Conservation (phyloP, 1,140 invertebrate species). For the Marisa cornuarietis region DNA sequence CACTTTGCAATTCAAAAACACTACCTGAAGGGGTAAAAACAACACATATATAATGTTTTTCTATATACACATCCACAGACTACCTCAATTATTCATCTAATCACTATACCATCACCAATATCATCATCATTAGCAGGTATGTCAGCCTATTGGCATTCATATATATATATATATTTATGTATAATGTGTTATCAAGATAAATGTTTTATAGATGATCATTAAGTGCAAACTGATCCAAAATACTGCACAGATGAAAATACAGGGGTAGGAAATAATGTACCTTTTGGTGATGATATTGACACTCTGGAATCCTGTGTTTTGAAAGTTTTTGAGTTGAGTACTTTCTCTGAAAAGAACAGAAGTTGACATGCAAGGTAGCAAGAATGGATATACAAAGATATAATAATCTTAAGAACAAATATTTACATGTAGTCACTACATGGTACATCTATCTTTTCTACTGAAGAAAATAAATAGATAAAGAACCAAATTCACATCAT, state of each 20-base stretch:
- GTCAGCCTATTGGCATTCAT: neutral
- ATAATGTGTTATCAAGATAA: neutral
- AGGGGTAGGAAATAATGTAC: conserved; percentile 37
- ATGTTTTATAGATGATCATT: neutral
- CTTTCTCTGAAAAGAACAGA: conserved; percentile 51
- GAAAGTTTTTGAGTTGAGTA: conserved; percentile 56
- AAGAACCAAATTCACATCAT: no score
- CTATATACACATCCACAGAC: neutral
- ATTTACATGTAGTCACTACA: no score
- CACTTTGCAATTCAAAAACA: no score
- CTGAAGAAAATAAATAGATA: no score
- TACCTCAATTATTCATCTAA: neutral
- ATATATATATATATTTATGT: neutral
- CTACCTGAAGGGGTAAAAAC: no score
- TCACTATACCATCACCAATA: neutral
- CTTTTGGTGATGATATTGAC: conserved; percentile 45
- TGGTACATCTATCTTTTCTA: no score
- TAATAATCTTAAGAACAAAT: no score
- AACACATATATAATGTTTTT: no score
- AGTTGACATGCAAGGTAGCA: no score
- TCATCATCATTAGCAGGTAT: neutral
- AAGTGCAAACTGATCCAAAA: neutral
- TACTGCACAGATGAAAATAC: neutral
- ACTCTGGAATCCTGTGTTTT: conserved; percentile 38
- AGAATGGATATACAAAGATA: no score